Evolutionary conservation across 2,113 vertebrate genomes (phyloP), one percentile per base, ranked within the genome.

Genomic region (Grammomys surdaster): DNA sequence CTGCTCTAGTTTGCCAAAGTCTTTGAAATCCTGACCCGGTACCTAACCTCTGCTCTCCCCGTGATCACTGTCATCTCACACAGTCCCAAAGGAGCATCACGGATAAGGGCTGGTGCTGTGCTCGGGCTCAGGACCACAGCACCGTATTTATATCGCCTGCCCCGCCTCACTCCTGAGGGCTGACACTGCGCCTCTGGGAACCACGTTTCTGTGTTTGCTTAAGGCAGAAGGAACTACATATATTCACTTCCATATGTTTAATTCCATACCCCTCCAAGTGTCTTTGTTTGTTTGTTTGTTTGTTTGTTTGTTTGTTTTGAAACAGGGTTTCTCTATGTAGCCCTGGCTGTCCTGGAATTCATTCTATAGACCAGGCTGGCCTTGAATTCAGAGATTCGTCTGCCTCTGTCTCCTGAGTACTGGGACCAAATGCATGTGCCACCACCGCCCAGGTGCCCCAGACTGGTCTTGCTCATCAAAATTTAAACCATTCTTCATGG

Each of bases 401-500:
- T 69, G 67, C 31, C 67, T 69, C 67, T 69, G 67, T 13, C 67
- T 69, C 67, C 31, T 6, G 13, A 69, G 31, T 36, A 31, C 67
- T 36, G 13, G 28, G 67, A 69, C 67, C 31, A 69, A 69, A 69
- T 31, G 67, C 1, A 5, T 69, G 67, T 1, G 31, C 67, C 67
- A 69, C 67, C 67, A 69, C 67, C 14, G 2, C 67, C 67, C 14
- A 7, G 67, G 17, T 75, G 17, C 92, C 40, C 95, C 20, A 65
- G 56, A 43, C 46, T 73, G 48, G 40, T 31, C 93, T 58, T 90
- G n/a, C 67, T 84, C 80, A 26, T 94, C 58, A 80, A 96, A 91
- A 93, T 20, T 19, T 86, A 36, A 94, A 5, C 72, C 11, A 22
- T 91, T 96, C 89, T 78, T 95, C 51, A 81, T 8, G n/a, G 95